phyloP scores from a whole-genome alignment of 1,140 invertebrate genomes.

The Callitettix versicolor region DNA sequence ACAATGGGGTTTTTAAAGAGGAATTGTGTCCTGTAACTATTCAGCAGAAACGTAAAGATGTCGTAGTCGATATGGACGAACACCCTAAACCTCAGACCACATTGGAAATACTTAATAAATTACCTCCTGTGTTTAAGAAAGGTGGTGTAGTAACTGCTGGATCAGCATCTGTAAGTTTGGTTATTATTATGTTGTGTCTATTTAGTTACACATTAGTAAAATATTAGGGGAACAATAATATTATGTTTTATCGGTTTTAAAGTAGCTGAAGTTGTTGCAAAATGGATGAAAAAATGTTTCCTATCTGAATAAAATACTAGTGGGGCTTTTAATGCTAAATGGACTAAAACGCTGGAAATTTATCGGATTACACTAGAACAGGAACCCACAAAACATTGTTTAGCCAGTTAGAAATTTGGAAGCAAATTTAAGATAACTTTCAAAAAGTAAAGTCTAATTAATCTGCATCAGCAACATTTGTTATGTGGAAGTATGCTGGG shows the following conservation, averaged over 20 bases:
- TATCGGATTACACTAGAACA: too few species aligned
- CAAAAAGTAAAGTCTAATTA: too few species aligned
- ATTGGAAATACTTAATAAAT: slow-evolving; percentile 67
- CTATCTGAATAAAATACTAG: background rate
- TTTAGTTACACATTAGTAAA: background rate
- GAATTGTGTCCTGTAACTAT: slow-evolving; percentile 83
- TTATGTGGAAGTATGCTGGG: too few species aligned
- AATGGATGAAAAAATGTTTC: background rate
- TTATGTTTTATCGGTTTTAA: background rate
- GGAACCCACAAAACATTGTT: too few species aligned
- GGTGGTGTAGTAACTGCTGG: slow-evolving; percentile 92
- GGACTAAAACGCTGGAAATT: too few species aligned
- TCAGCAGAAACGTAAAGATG: slow-evolving; percentile 71
- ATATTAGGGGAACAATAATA: background rate
- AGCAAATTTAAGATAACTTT: too few species aligned
- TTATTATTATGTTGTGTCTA: slow-evolving; percentile 10
- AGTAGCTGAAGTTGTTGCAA: background rate
- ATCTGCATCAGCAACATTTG: too few species aligned
- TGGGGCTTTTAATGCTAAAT: too few species aligned
- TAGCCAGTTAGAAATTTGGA: too few species aligned
- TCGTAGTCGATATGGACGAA: slow-evolving; percentile 77
- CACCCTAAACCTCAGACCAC: slow-evolving; percentile 87
- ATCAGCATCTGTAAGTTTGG: slow-evolving; percentile 71
- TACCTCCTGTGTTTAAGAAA: slow-evolving; percentile 91
- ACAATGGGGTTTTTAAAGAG: slow-evolving; percentile 76